phyloP scores from a whole-genome alignment of 2,888 invertebrate genomes.

The Apamea sordens region DNA sequence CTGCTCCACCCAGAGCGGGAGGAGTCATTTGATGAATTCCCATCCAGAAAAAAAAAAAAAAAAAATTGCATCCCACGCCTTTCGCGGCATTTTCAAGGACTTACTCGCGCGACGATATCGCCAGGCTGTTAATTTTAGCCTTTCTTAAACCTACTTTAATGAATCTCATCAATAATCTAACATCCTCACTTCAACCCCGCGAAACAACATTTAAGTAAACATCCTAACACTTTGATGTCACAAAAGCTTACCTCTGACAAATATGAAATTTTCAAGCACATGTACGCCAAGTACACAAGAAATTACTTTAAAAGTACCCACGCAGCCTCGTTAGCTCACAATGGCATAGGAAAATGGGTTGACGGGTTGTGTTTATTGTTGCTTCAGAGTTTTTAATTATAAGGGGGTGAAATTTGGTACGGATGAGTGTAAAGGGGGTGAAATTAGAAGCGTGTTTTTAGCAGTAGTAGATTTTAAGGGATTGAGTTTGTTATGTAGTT shows the following conservation, averaged over 20 bases:
- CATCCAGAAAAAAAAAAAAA: too few species aligned
- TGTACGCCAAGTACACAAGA: conserved; percentile 52
- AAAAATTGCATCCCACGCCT: too few species aligned
- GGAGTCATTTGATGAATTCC: too few species aligned
- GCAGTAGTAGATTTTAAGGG: background rate
- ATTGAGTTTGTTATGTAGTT: conserved; percentile 3
- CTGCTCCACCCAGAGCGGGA: too few species aligned
- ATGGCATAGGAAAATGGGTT: conserved; percentile 44
- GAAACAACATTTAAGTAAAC: conserved; percentile 4
- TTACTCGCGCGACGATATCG: background rate
- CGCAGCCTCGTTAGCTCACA: conserved; percentile 50
- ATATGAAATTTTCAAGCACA: conserved; percentile 50
- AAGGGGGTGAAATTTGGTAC: conserved; percentile 14
- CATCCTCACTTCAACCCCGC: conserved; percentile 12
- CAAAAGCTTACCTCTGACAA: conserved; percentile 49
- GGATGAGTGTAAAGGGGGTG: background rate
- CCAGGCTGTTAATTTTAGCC: background rate
- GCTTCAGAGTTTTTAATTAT: conserved; percentile 47
- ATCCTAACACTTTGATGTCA: conserved; percentile 22
- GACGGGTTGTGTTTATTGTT: conserved; percentile 30
- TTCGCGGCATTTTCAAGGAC: background rate
- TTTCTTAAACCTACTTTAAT: background rate
- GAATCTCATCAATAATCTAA: conserved; percentile 11
- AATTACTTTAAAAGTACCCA: conserved; percentile 62
- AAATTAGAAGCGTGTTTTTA: background rate